Evolutionary conservation across 2,797 vertebrate species (phyloP).

Genomic region (Sus cebifrons): DNA sequence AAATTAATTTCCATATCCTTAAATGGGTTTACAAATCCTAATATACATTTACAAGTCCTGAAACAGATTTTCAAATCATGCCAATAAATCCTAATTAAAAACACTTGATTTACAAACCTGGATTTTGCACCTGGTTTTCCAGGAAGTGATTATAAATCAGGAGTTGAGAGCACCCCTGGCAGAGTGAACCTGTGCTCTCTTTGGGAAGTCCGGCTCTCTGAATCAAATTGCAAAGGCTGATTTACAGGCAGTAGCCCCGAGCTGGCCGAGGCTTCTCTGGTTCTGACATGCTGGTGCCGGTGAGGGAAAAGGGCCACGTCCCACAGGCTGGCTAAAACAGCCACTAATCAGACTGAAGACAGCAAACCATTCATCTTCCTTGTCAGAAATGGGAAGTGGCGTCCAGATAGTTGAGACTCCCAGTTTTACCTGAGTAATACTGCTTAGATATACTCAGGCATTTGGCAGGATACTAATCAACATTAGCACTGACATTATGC

Average conservation of each 20-base stretch:
- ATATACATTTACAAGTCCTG: conserved; percentile 87
- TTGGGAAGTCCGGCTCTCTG: conserved; percentile 66
- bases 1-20: conserved; percentile 87
- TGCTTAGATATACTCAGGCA: not conserved
- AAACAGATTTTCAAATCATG: conserved; percentile 87
- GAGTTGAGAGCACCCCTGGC: conserved; percentile 82
- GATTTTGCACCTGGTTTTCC: conserved; percentile 87
- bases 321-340: conserved; percentile 43
- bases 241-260: conserved; percentile 85
- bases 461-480: not conserved
- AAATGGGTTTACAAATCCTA: conserved; percentile 87
- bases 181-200: conserved; percentile 71
- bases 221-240: conserved; percentile 82
- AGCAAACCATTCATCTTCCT: conserved; percentile 77
- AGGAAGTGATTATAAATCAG: conserved; percentile 88
- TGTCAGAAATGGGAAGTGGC: conserved; percentile 70
- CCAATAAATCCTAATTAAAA: conserved; percentile 87
- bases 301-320: conserved; percentile 83
- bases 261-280: conserved; percentile 73
- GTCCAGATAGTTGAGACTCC: not conserved
- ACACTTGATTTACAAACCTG: conserved; percentile 86
- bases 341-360: conserved; percentile 74
- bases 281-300: conserved; percentile 80
- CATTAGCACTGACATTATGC: not conserved
- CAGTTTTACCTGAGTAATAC: conserved; percentile 26